Evolutionary conservation across 30 jellyfish, hydroid and myxozoan species (phyloP).

Genomic region (Hydra vulgaris): DNA sequence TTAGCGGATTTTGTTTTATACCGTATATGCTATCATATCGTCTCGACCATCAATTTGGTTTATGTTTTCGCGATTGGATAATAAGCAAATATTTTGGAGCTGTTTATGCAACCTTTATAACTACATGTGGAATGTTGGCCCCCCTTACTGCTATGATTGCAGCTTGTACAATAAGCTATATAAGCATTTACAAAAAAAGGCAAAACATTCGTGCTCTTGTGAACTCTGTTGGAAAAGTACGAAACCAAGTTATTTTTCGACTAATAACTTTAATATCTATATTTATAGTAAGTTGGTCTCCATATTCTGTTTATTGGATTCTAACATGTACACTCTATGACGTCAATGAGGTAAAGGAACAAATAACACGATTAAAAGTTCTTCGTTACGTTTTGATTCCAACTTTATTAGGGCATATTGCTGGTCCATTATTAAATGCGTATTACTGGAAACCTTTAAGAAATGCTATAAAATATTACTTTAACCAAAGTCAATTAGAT

Average conservation of each 20-base stretch:
- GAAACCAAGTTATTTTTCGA: not conserved
- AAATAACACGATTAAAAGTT: not conserved
- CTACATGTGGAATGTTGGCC: not conserved
- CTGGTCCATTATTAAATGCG: not conserved
- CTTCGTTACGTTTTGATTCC: not conserved
- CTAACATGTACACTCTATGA: not conserved
- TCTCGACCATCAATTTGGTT: not conserved
- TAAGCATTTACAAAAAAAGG: not conserved
- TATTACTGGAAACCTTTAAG: not conserved
- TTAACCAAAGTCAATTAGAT: too few species aligned
- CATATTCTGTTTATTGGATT: slow-evolving; percentile 4
- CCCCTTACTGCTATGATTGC: not conserved
- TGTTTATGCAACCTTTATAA: not conserved
- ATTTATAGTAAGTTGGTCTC: not conserved
- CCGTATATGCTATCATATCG: not conserved
- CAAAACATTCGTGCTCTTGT: not conserved
- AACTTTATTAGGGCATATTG: not conserved
- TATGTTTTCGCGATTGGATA: slow-evolving; percentile 2
- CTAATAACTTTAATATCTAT: not conserved
- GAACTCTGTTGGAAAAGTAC: not conserved
- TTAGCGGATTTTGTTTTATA: not conserved
- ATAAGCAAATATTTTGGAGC: not conserved
- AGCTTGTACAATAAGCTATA: slow-evolving; percentile 3
- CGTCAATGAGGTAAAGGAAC: not conserved
- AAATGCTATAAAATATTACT: not conserved